Base-by-base conservation (phyloP, 2,888 invertebrate species). In the Cantharis lateralis region DNA sequence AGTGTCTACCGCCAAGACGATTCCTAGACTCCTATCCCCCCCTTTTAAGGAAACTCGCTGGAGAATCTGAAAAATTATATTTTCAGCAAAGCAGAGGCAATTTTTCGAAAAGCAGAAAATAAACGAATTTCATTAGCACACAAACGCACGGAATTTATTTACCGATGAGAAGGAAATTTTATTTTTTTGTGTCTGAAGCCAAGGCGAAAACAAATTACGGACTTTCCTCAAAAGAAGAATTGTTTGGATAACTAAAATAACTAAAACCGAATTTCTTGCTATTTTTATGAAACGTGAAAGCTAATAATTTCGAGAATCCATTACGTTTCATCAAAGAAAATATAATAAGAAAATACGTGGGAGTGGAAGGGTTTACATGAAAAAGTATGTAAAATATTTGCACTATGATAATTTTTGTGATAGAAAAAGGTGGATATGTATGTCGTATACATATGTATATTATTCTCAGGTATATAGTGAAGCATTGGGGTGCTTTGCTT, bases 401-500 rank as follows among this genome's bases (percentile, higher is more conserved):
- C 15, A 20, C 64, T 20, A 20, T 66, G 18, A 24, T 20, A 20
- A 20, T 66, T 66, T 66, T 18, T 13, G 20, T 20, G 16, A 20
- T 66, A 66, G 64, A 66, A 66, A 66, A 24, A 24, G 64, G 18
- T 13, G 64, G 15, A 20, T 16, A 66, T 20, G 64, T 18, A 20
- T 66, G 18, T 66, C 48, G 48, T 48, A 32, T n/a, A n/a, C n/a
- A n/a, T 11, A n/a, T 48, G n/a, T 66, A 24, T 24, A 24, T 66
- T 66, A 66, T 66, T 20, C 24, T 66, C 24, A 18, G 24, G 24
- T 24, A 24, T 66, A 66, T 66, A 68, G 71, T 62, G 61, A 62
- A 71, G 77, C 32, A 71, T 71, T 78, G 64, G 71, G 75, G 69
- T 62, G 74, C 71, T 77, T 71, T 77, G 64, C 74, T 74, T 68